Evolutionary conservation across 2,113 vertebrate species (phyloP).

Genomic region (Todiramphus chloris): DNA sequence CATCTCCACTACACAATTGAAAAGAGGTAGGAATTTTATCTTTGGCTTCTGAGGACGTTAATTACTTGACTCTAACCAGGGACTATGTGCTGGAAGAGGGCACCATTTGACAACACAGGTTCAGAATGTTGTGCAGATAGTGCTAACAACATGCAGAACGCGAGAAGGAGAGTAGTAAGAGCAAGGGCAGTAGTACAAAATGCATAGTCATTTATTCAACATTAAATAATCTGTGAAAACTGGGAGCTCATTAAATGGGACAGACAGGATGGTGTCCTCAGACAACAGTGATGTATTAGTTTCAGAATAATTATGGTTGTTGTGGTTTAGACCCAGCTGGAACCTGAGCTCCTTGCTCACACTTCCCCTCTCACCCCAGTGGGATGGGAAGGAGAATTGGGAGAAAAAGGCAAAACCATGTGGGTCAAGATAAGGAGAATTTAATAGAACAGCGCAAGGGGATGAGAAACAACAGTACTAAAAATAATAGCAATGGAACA

Average conservation of each 20-base stretch:
- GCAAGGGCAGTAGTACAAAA: not conserved
- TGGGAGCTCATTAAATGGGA: not conserved
- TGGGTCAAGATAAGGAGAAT: too few relatives aligned
- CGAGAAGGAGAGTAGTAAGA: not conserved
- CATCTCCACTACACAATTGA: not conserved
- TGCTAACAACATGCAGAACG: not conserved
- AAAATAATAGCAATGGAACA: too few relatives aligned
- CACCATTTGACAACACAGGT: not conserved
- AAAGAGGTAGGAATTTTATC: not conserved
- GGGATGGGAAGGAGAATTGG: too few relatives aligned
- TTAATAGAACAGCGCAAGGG: too few relatives aligned
- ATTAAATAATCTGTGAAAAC: not conserved
- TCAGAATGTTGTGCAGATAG: not conserved
- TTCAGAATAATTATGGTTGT: not conserved
- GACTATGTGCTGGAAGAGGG: not conserved
- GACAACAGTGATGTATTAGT: not conserved
- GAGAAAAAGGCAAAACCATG: too few relatives aligned
- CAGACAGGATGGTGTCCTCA: too few relatives aligned
- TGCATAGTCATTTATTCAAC: not conserved
- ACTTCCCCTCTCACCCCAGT: too few relatives aligned
- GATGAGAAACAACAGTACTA: too few relatives aligned
- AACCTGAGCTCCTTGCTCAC: too few relatives aligned
- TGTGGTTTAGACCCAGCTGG: too few relatives aligned
- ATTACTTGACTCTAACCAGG: not conserved
- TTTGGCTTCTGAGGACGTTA: not conserved